A percentile compares a stretch with the other conserved stretches of the same genome.
These are phyloP conservation scores for Poecilus cupreus DNA, from an alignment of 2,888 invertebrate genomes.

Conservation along the genomic window DNA sequence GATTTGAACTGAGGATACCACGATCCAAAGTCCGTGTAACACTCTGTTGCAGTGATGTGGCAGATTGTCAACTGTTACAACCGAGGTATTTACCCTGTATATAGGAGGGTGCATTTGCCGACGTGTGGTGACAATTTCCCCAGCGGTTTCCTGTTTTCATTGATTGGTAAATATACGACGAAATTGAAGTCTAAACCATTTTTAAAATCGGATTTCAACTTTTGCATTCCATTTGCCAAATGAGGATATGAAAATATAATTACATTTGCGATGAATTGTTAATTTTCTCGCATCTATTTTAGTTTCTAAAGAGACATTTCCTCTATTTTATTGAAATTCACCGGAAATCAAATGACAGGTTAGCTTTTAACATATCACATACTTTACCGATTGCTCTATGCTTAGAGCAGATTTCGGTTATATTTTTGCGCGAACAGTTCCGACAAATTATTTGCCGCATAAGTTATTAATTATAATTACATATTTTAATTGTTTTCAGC, in stretches of 20 bases:
- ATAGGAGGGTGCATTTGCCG: background rate
- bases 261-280: background rate
- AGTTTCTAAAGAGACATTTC: background rate
- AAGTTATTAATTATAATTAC: too few relatives aligned
- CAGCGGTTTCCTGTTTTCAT: background rate
- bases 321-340: background rate
- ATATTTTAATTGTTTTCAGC: background rate
- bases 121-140: conserved; percentile 3
- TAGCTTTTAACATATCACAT: too few relatives aligned
- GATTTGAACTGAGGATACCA: too few relatives aligned
- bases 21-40: too few relatives aligned
- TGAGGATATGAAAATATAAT: conserved; percentile 9
- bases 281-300: background rate
- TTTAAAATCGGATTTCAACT: background rate
- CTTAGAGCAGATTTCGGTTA: too few relatives aligned
- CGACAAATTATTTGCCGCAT: too few relatives aligned
- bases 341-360: background rate
- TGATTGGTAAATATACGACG: background rate
- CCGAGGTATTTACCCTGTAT: too few relatives aligned
- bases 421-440: too few relatives aligned
- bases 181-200: background rate
- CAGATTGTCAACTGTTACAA: too few relatives aligned
- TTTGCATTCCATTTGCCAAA: background rate
- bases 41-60: too few relatives aligned
- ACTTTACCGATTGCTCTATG: too few relatives aligned